Conservation (phyloP, 2,113 vertebrate genomes). For the Chionodraco myersi region DNA sequence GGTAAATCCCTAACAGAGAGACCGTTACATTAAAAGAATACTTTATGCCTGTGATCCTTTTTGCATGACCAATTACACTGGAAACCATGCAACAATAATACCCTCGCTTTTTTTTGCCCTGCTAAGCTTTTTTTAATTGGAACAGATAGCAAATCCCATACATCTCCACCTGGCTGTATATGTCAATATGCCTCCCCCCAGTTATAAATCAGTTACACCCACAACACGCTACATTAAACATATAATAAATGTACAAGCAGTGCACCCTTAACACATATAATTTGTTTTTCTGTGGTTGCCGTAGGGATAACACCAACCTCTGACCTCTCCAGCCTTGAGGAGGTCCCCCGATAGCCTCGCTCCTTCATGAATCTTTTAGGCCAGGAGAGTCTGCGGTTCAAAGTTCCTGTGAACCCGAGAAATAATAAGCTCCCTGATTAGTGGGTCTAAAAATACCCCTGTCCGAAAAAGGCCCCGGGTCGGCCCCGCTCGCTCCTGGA, state of each 20-base stretch:
- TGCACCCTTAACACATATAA: slow-evolving; percentile 72
- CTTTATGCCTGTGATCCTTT: neutral
- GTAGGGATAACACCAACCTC: slow-evolving; percentile 77
- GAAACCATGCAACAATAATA: slow-evolving; percentile 1
- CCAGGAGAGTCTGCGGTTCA: slow-evolving; percentile 78
- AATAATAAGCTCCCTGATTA: slow-evolving; percentile 85
- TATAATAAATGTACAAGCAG: slow-evolving; percentile 52
- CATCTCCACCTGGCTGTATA: slow-evolving; percentile 10
- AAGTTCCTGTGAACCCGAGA: slow-evolving; percentile 79
- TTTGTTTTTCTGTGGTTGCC: slow-evolving; percentile 80
- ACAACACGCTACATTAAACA: slow-evolving; percentile 41
- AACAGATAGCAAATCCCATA: slow-evolving; percentile 14
- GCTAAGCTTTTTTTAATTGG: slow-evolving; percentile 9
- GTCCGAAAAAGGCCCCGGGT: slow-evolving; percentile 56
- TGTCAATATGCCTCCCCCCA: slow-evolving; percentile 20
- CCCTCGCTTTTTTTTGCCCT: slow-evolving; percentile 7
- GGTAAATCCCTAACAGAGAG: neutral
- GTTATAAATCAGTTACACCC: slow-evolving; percentile 42
- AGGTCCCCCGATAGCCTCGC: slow-evolving; percentile 67
- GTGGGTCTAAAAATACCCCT: slow-evolving; percentile 76
- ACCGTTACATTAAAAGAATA: slow-evolving; percentile 15
- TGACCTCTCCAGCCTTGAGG: slow-evolving; percentile 75
- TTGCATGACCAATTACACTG: slow-evolving; percentile 28
- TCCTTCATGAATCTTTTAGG: slow-evolving; percentile 84
- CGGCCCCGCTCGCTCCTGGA: slow-evolving; percentile 29